Conservation (phyloP, 2,113 vertebrate genomes). For the Pluvialis apricaria region DNA sequence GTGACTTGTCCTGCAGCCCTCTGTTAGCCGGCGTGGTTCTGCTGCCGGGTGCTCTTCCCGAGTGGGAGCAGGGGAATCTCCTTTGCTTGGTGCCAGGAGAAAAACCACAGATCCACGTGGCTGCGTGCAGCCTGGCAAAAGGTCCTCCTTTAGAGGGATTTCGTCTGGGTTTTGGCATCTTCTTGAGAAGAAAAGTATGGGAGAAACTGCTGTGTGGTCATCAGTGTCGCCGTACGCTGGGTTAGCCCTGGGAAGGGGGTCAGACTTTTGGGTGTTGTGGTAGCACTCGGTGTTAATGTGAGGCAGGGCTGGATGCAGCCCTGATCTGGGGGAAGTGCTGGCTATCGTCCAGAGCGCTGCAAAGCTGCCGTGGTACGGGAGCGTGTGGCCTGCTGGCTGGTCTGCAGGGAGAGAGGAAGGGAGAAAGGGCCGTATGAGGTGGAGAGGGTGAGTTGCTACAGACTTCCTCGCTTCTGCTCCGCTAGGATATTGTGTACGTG, state of each 20-base stretch:
- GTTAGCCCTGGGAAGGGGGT: neutral
- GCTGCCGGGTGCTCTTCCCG: fast-evolving
- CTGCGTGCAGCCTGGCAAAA: fast-evolving
- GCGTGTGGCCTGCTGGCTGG: neutral
- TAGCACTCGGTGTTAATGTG: neutral
- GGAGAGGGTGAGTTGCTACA: neutral
- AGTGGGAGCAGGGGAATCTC: neutral
- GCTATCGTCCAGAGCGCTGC: neutral
- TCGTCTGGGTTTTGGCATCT: neutral
- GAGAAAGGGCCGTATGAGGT: neutral
- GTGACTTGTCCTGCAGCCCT: neutral
- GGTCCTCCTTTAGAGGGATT: neutral
- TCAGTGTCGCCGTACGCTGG: fast-evolving
- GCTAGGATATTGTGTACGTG: fast-evolving
- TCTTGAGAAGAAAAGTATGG: neutral
- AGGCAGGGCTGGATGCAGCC: neutral
- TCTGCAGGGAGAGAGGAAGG: neutral
- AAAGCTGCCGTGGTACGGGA: neutral
- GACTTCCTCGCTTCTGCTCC: neutral
- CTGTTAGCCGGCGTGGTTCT: neutral
- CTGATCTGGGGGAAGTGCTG: neutral
- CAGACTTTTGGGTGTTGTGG: neutral
- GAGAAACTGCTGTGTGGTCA: neutral
- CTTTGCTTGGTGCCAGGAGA: neutral
- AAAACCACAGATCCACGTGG: neutral